phyloP scores from a whole-genome alignment of 1,140 invertebrate species.

The Leptonema lineaticorne region DNA sequence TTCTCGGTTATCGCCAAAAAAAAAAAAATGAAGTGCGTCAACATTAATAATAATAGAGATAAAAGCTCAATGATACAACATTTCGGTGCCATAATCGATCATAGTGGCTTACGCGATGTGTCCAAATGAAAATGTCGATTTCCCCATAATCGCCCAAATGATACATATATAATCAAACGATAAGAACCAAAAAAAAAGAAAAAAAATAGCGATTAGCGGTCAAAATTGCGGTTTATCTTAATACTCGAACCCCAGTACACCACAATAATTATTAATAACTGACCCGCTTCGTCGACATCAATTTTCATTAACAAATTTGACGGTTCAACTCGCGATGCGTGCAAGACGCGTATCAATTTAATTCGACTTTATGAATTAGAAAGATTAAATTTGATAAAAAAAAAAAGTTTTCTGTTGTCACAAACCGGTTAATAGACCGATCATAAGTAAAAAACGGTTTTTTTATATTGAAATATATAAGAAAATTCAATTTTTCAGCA shows the following conservation, averaged over 20 bases:
- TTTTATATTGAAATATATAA: too few relatives aligned
- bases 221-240: constrained; percentile 15
- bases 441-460: too few relatives aligned
- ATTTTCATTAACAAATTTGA: constrained; percentile 5
- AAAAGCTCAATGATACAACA: constrained; percentile 10
- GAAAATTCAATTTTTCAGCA: too few relatives aligned
- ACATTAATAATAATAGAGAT: neutral
- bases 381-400: too few relatives aligned
- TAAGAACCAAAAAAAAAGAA: too few relatives aligned
- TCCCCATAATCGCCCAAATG: neutral
- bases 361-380: too few relatives aligned
- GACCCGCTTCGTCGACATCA: neutral
- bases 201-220: neutral
- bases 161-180: constrained; percentile 7
- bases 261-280: too few relatives aligned
- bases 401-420: too few relatives aligned
- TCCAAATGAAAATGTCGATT: neutral
- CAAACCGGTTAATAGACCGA: too few relatives aligned
- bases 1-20: neutral
- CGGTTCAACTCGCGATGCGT: too few relatives aligned
- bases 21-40: neutral
- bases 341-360: too few relatives aligned
- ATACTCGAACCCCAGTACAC: neutral
- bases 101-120: neutral
- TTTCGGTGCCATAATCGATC: constrained; percentile 6